phyloP scores from a whole-genome alignment of 2,888 invertebrate species.

The Phania funesta region DNA sequence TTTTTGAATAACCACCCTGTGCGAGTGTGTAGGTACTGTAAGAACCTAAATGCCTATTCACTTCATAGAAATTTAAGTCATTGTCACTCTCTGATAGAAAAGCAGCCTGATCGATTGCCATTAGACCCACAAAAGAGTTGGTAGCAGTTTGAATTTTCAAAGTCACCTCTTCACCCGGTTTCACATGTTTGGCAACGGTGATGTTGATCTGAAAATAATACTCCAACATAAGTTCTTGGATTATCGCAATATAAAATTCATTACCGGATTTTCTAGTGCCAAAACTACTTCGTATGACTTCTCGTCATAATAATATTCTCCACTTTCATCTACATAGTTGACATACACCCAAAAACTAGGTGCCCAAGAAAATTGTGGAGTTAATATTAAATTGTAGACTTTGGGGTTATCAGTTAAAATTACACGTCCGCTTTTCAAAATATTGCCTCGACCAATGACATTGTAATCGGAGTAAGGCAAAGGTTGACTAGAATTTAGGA shows the following conservation, averaged over 20 bases:
- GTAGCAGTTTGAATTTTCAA: constrained; percentile 90
- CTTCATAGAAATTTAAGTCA: constrained; percentile 81
- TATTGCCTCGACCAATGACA: no score
- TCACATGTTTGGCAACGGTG: constrained; percentile 84
- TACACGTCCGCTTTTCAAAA: no score
- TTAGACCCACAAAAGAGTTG: constrained; percentile 91
- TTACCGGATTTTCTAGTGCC: constrained; percentile 81
- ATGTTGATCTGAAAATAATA: constrained; percentile 84
- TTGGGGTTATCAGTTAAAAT: constrained; percentile 78
- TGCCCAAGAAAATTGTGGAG: constrained; percentile 89
- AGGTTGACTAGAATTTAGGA: no score
- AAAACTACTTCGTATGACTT: constrained; percentile 89
- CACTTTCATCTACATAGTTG: no score
- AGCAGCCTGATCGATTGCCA: constrained; percentile 93
- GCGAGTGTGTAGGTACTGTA: constrained; percentile 82
- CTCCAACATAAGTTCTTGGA: no score
- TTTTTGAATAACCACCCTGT: constrained; percentile 75
- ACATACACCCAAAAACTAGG: constrained; percentile 91
- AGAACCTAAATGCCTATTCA: constrained; percentile 83
- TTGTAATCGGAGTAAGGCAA: no score
- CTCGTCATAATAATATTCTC: no score
- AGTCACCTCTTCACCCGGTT: no score
- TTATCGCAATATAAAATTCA: no score
- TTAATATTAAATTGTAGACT: constrained; percentile 83
- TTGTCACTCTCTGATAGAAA: constrained; percentile 85